phyloP scores from a whole-genome alignment of 2,797 vertebrate genomes.

The Neopelma chrysocephalum region DNA sequence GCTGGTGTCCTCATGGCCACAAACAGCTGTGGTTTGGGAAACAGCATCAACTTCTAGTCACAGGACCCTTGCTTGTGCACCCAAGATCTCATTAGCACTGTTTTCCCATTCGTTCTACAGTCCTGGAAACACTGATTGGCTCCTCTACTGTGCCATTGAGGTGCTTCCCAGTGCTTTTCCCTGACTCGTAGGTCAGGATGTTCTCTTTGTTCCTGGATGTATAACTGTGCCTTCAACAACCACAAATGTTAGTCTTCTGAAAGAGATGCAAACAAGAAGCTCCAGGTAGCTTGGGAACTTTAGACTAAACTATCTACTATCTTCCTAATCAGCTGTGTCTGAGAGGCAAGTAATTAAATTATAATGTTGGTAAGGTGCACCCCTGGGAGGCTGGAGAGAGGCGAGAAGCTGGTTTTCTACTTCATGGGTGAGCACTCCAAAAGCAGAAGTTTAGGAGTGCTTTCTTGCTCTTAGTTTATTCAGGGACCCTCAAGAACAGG shows the following conservation, averaged over 20 bases:
- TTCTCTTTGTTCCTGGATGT: not conserved
- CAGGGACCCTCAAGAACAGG: not conserved
- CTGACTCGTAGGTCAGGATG: not conserved
- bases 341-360: constrained; percentile 38
- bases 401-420: not conserved
- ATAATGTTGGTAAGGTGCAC: not conserved
- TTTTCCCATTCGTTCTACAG: not conserved
- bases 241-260: not conserved
- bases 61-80: not conserved
- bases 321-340: constrained; percentile 36
- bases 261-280: not conserved
- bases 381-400: not conserved
- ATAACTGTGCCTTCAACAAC: not conserved
- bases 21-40: not conserved
- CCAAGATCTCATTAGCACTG: not conserved
- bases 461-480: not conserved
- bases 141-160: not conserved
- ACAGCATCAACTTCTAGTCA: not conserved
- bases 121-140: not conserved
- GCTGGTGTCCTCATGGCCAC: not conserved
- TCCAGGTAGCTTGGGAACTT: not conserved
- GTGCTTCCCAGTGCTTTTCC: not conserved
- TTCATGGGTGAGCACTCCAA: not conserved
- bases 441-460: not conserved
- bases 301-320: not conserved